Evolutionary conservation across 2,888 invertebrate species (phyloP).

Genomic region (Neria commutata): DNA sequence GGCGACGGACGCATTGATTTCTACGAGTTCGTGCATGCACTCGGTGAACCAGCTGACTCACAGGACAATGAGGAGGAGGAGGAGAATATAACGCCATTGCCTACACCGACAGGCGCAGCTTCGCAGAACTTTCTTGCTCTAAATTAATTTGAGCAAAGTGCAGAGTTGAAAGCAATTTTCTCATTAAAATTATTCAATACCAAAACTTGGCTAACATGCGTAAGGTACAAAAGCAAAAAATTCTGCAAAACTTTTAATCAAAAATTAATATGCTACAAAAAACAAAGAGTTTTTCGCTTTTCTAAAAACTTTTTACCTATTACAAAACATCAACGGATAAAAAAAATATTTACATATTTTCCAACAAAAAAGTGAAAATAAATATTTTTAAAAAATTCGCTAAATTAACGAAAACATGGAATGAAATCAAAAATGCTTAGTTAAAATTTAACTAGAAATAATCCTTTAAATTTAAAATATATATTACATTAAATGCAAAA

Average conservation of each 20-base stretch:
- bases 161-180: neutral
- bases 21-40: conserved; percentile 83
- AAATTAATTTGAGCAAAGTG: conserved; percentile 33
- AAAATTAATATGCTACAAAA: neutral
- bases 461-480: neutral
- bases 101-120: conserved; percentile 56
- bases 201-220: neutral
- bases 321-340: neutral
- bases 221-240: neutral
- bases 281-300: neutral
- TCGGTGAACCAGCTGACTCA: conserved; percentile 84
- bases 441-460: neutral
- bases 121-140: no score
- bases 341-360: neutral
- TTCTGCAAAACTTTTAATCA: neutral
- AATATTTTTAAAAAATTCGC: neutral
- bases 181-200: neutral
- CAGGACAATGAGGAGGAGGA: conserved; percentile 77
- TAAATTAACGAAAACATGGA: neutral
- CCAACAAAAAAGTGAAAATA: neutral
- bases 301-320: neutral
- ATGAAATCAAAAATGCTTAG: neutral
- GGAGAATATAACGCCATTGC: conserved; percentile 64
- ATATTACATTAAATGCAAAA: neutral
- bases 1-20: conserved; percentile 94